Base-by-base conservation (phyloP, 2,113 vertebrate species). In the Chloropsis hardwickii region DNA sequence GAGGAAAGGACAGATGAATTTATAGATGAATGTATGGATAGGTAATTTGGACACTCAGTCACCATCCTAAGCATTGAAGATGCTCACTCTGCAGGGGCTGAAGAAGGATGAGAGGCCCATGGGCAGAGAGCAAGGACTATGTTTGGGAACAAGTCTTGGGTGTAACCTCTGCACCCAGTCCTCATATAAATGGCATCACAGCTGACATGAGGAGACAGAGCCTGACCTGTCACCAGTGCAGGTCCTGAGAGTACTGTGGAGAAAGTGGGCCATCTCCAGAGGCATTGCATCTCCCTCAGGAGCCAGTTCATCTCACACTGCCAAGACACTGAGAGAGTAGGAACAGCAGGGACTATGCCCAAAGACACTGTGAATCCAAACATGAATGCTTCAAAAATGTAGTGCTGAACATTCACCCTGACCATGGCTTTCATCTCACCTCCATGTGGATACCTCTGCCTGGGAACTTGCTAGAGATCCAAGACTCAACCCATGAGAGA, bases 231-330 rank as follows among this genome's bases (percentile, higher is more conserved):
- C n/a, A 11, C 6, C 10, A 27, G 35, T 44, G n/a, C 19, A 44
- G 12, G 21, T 86, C 21, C 47, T 6, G 0, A 48, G 54, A 53
- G 16, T 33, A 23, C 19, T 44, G 12, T 3, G 29, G 16, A 85
- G 53, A 61, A 47, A 0, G 1, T 14, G 10, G 28, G 18, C 13
- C 33, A 35, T 39, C 19, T 56, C 47, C 60, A 70, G 54, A 61
- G 33, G 50, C 25, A 44, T 11, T 40, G 39, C 42, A 11, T 33
- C 11, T 14, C 8, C 6, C 24, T 53, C 22, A 69, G 37, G 27
- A 47, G 33, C 31, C 0, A 0, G 25, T 81, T 86, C 25, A 25
- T 51, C 24, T 89, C 66, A 66, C 1, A 0, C 14, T 62, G 8
- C 47, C 21, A 2, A 5, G 48, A 24, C 25, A 40, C 11, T 10